A percentile compares a stretch with the other conserved stretches of the same genome.
Conservation (phyloP, 2,888 invertebrate genomes). For the Dryadula phaetusa region DNA sequence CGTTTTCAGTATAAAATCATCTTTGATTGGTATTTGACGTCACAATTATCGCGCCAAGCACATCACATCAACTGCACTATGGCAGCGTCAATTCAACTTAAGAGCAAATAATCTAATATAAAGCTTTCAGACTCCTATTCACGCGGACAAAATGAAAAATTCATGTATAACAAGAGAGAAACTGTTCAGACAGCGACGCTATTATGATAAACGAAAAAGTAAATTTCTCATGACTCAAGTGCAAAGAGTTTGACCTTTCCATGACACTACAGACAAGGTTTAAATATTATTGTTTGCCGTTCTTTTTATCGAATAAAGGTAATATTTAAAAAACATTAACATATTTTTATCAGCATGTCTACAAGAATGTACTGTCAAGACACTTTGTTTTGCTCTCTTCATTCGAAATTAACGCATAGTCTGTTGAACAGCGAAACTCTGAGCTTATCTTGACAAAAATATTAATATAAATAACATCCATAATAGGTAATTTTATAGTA, state of each 20-base stretch:
- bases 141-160: constrained; percentile 24
- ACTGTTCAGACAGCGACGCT: constrained; percentile 30
- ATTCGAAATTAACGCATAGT: no score
- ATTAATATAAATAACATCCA: neutral
- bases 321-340: neutral
- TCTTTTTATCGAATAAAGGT: neutral
- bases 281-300: neutral
- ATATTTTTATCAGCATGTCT: no score
- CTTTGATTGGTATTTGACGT: neutral
- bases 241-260: constrained; percentile 29
- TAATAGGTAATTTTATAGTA: neutral
- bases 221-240: constrained; percentile 31
- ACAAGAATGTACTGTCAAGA: no score
- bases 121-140: constrained; percentile 4
- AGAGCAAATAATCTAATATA: neutral
- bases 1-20: no score
- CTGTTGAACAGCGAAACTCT: no score
- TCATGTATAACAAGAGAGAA: constrained; percentile 25
- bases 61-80: neutral
- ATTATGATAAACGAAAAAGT: constrained; percentile 36
- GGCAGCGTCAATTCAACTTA: neutral
- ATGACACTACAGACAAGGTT: constrained; percentile 13
- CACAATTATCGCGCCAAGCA: neutral
- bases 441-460: no score
- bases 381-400: no score